These are phyloP conservation scores for Leiothrix lutea DNA, from an alignment of 2,113 vertebrate genomes.

Conservation along the genomic window DNA sequence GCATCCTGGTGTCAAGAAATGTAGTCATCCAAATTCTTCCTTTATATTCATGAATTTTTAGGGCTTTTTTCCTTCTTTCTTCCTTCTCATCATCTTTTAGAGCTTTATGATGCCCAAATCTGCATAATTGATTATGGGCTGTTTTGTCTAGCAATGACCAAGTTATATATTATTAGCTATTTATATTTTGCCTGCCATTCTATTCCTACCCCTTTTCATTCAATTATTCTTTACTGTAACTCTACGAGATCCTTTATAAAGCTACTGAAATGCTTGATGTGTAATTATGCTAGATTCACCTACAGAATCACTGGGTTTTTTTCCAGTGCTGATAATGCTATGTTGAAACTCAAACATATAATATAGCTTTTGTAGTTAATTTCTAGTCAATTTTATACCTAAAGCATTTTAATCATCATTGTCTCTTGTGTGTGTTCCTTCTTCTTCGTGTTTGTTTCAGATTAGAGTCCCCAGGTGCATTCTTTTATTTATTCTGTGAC, in stretches of 20 bases:
- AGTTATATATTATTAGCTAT: neutral
- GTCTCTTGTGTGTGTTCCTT: neutral
- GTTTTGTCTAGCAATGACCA: neutral
- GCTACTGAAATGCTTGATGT: neutral
- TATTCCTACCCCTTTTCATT: neutral
- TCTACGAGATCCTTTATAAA: neutral
- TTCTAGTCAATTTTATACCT: neutral
- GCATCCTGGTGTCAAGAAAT: neutral
- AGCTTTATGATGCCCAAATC: neutral
- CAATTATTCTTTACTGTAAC: neutral
- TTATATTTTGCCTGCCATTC: neutral
- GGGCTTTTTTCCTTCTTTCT: neutral
- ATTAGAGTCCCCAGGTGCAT: neutral
- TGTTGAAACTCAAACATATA: neutral
- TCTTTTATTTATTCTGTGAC: neutral
- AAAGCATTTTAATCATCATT: neutral
- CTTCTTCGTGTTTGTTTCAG: neutral
- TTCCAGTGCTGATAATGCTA: neutral
- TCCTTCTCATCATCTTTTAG: neutral
- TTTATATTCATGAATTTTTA: neutral
- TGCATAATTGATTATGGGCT: neutral
- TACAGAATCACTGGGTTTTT: neutral
- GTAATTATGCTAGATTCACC: neutral
- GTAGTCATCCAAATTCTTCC: neutral
- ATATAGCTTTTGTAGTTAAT: neutral